These are phyloP conservation scores for Halichondria panicea DNA, from an alignment of 37 sponge, comb jelly and placozoan genomes.

Conservation along the genomic window DNA sequence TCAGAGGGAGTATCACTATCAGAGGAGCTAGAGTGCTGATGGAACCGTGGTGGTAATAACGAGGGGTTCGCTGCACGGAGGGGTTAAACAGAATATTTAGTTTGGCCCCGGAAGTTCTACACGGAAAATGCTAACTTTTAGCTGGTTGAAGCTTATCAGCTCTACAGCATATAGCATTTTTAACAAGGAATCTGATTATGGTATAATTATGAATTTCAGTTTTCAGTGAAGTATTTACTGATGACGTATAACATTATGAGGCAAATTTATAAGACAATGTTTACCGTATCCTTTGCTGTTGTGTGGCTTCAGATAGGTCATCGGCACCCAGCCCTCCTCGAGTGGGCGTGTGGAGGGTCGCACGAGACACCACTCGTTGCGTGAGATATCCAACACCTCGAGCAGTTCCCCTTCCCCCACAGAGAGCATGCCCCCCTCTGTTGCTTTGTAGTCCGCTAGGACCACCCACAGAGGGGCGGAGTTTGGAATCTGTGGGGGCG, in stretches of 20 bases:
- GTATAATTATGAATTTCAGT: no score
- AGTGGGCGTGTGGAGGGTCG: constrained; percentile 2
- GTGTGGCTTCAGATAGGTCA: constrained; percentile 30
- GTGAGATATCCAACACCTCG: constrained; percentile 61
- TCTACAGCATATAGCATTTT: no score
- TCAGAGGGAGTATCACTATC: constrained; percentile 36
- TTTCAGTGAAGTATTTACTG: no score
- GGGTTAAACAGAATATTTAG: no score
- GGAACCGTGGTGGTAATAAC: constrained; percentile 1
- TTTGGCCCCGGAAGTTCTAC: no score
- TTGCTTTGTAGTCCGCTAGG: constrained; percentile 46
- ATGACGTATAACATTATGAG: not conserved
- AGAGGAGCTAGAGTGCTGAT: constrained; percentile 4
- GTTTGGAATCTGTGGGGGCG: constrained; percentile 4
- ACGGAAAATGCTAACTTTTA: no score
- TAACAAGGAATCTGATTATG: no score
- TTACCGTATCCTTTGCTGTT: not conserved
- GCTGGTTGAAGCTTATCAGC: no score
- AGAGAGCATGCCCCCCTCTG: constrained; percentile 40
- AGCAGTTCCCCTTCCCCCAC: constrained; percentile 61
- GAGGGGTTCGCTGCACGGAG: not conserved
- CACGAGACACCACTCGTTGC: constrained; percentile 72
- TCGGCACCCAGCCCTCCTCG: constrained; percentile 77
- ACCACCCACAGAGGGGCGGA: constrained; percentile 32
- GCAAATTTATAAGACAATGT: not conserved